Evolutionary conservation across 1,140 invertebrate genomes (phyloP).

Genomic region (Cryptotermes secundus): DNA sequence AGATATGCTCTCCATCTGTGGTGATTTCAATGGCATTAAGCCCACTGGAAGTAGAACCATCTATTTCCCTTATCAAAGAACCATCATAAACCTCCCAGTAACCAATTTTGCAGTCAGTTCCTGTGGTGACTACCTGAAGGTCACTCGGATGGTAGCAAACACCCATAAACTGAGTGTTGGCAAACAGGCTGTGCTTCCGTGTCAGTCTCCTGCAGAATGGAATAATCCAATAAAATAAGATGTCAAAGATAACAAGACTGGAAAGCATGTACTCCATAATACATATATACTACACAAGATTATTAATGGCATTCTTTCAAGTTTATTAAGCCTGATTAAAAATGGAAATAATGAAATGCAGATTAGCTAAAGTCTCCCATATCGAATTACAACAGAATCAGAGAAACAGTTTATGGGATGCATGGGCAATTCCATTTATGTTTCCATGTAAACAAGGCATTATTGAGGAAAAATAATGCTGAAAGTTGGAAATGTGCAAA

Average conservation of each 20-base stretch:
- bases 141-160: slow-evolving; percentile 75
- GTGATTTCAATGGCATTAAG: slow-evolving; percentile 80
- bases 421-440: too few relatives aligned
- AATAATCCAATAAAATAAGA: not conserved
- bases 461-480: too few relatives aligned
- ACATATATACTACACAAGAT: too few relatives aligned
- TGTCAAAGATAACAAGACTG: not conserved
- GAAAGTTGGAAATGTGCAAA: too few relatives aligned
- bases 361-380: too few relatives aligned
- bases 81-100: slow-evolving; percentile 88
- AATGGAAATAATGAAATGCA: too few relatives aligned
- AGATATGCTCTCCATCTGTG: slow-evolving; percentile 68
- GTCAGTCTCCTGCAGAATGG: slow-evolving; percentile 56
- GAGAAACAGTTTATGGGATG: too few relatives aligned
- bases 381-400: too few relatives aligned
- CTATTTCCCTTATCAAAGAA: slow-evolving; percentile 72
- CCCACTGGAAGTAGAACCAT: slow-evolving; percentile 75
- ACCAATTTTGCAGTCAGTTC: slow-evolving; percentile 80
- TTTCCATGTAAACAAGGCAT: too few relatives aligned
- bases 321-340: too few relatives aligned
- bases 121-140: slow-evolving; percentile 82
- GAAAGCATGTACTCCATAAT: too few relatives aligned
- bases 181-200: slow-evolving; percentile 78
- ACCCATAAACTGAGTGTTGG: slow-evolving; percentile 85
- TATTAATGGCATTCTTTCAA: too few relatives aligned